Evolutionary conservation across 2,113 vertebrate species (phyloP).

Genomic region (Pampusana beccarii): DNA sequence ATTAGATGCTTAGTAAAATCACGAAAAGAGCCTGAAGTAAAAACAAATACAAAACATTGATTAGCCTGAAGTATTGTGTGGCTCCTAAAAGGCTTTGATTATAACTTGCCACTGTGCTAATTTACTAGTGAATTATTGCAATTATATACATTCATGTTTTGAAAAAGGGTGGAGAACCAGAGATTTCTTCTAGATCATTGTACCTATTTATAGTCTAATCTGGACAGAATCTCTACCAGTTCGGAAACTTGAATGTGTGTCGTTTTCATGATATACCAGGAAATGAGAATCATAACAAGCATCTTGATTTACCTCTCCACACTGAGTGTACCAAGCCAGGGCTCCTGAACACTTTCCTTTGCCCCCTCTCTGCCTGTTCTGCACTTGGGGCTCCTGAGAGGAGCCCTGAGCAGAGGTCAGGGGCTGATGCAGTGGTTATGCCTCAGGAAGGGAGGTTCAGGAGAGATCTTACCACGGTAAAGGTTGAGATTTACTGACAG

Average conservation of each 20-base stretch:
- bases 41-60: conserved; percentile 52
- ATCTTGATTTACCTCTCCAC: conserved; percentile 7
- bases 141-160: conserved; percentile 52
- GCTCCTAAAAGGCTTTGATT: conserved; percentile 45
- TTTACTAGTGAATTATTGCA: conserved; percentile 22
- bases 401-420: accelerated
- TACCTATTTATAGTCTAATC: conserved; percentile 26
- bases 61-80: conserved; percentile 14
- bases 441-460: neutral
- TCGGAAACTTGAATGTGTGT: neutral
- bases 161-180: neutral
- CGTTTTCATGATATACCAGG: neutral
- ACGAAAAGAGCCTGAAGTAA: conserved; percentile 5
- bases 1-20: conserved; percentile 16
- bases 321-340: neutral
- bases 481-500: neutral
- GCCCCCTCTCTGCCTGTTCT: neutral
- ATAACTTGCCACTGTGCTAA: conserved; percentile 7
- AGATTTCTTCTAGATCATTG: neutral
- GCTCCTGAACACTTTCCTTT: neutral
- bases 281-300: neutral
- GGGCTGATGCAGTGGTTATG: neutral
- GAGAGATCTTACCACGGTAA: neutral
- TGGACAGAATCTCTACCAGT: neutral
- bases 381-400: neutral